phyloP scores from a whole-genome alignment of 2,888 invertebrate genomes.

The Synergus gifuensis region DNA sequence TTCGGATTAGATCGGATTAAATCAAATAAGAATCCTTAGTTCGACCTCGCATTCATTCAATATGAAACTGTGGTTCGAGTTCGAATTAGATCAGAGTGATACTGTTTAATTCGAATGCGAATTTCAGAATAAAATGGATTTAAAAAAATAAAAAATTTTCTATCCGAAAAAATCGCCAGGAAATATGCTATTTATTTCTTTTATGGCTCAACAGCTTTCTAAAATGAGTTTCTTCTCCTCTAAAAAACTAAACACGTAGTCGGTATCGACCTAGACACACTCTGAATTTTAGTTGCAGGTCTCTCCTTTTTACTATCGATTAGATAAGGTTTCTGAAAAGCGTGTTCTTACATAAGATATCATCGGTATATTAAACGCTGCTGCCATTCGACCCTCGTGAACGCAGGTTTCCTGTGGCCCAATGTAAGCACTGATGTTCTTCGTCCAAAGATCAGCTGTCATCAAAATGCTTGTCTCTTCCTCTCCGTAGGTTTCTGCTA shows the following conservation, averaged over 20 bases:
- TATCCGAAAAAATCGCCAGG: too few relatives aligned
- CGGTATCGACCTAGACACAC: background rate
- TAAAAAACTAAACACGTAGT: background rate
- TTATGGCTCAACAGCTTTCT: background rate
- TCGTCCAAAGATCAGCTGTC: slow-evolving; percentile 91
- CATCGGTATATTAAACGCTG: slow-evolving; percentile 96
- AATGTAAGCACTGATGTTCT: slow-evolving; percentile 92
- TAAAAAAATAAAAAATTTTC: too few relatives aligned
- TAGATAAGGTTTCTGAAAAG: slow-evolving; percentile 12
- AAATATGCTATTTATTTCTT: background rate
- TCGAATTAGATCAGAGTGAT: too few relatives aligned
- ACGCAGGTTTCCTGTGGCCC: slow-evolving; percentile 95
- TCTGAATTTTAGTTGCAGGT: slow-evolving; percentile 2
- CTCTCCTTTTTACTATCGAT: background rate
- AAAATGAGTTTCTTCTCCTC: background rate
- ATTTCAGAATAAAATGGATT: too few relatives aligned
- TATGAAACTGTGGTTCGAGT: too few relatives aligned
- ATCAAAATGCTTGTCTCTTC: slow-evolving; percentile 91
- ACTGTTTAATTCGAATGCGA: too few relatives aligned
- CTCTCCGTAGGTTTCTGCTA: slow-evolving; percentile 94
- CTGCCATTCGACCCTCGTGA: slow-evolving; percentile 95
- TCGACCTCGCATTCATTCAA: too few relatives aligned
- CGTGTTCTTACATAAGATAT: slow-evolving; percentile 92
- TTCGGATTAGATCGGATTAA: too few relatives aligned
- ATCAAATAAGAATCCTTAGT: too few relatives aligned